Evolutionary conservation across 2,888 invertebrate species (phyloP).

Genomic region (Julus scanicus): DNA sequence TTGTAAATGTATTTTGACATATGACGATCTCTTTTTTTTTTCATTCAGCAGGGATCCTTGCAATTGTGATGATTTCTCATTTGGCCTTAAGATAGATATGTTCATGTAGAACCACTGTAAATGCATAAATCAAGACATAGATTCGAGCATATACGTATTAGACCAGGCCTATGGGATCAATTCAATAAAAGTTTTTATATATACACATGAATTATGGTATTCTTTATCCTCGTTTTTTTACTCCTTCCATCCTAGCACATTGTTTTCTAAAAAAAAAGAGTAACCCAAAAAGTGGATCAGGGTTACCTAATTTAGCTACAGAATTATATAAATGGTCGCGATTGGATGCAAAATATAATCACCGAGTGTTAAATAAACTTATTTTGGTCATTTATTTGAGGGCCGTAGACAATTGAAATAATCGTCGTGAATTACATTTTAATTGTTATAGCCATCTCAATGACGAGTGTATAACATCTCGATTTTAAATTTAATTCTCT

Average conservation of each 20-base stretch:
- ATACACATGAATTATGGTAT: background rate
- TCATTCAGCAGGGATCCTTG: conserved; percentile 27
- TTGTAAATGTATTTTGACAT: conserved; percentile 7
- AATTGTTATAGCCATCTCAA: background rate
- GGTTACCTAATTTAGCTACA: background rate
- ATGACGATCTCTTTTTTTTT: conserved; percentile 11
- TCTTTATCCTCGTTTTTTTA: background rate
- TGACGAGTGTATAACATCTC: background rate
- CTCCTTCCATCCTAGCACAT: no score
- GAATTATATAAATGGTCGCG: background rate
- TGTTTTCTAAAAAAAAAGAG: no score
- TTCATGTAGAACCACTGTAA: conserved; percentile 10
- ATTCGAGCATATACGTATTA: conserved; percentile 14
- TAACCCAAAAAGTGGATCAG: background rate
- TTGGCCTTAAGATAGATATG: conserved; percentile 33
- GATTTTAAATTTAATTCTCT: background rate
- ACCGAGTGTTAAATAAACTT: background rate
- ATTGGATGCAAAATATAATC: background rate
- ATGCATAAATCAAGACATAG: conserved; percentile 22
- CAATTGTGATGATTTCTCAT: conserved; percentile 33
- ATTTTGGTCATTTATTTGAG: conserved; percentile 4
- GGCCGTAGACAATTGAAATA: background rate
- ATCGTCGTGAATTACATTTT: conserved; percentile 1
- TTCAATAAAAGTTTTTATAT: conserved; percentile 19
- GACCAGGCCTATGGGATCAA: conserved; percentile 28